Evolutionary conservation across 2,113 vertebrate species (phyloP).

Genomic region (Anoplopoma fimbria): DNA sequence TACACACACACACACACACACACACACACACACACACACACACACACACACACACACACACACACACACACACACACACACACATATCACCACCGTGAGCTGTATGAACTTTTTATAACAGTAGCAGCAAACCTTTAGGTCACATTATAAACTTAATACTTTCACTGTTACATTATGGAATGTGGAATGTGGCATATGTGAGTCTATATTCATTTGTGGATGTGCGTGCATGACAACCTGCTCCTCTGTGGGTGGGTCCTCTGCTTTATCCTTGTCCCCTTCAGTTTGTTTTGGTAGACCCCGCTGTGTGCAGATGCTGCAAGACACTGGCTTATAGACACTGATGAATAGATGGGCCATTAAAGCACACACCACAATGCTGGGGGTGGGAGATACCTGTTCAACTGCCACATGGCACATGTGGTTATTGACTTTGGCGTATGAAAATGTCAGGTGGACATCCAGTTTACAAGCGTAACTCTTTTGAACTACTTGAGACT

Average conservation of each 20-base stretch:
- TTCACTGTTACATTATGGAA: background rate
- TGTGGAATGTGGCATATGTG: background rate
- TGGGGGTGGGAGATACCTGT: slow-evolving; percentile 11
- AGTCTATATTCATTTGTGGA: background rate
- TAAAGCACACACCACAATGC: slow-evolving; percentile 5
- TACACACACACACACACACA: background rate
- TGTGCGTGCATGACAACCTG: background rate
- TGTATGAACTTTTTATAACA: background rate
- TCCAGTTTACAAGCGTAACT: background rate
- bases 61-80: background rate
- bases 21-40: background rate
- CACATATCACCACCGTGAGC: background rate
- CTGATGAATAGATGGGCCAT: slow-evolving; percentile 41
- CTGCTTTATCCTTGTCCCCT: slow-evolving; percentile 35
- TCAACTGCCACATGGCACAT: slow-evolving; percentile 16
- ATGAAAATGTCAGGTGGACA: background rate
- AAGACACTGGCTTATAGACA: slow-evolving; percentile 22
- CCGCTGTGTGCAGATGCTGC: slow-evolving; percentile 36
- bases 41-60: background rate
- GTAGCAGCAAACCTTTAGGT: background rate
- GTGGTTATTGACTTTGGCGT: background rate
- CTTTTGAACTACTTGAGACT: background rate
- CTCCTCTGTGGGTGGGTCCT: slow-evolving; percentile 1
- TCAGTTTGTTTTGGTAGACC: slow-evolving; percentile 43
- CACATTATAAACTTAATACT: slow-evolving; percentile 12